Base-by-base conservation (phyloP, 2,888 invertebrate species). In the Hofmannophila pseudospretella region DNA sequence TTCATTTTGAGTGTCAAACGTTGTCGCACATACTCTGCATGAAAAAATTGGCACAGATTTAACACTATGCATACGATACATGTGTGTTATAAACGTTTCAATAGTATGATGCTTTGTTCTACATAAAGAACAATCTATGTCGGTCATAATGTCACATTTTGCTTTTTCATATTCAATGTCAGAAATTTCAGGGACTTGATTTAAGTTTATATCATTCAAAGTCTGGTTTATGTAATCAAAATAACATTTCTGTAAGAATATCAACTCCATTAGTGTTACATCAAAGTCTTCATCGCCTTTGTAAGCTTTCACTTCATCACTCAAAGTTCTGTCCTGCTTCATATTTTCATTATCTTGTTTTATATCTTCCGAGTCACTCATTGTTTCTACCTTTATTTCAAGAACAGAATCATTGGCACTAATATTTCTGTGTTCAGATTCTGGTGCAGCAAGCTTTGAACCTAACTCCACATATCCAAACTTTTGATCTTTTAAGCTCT, bases 221-320 rank as follows among this genome's bases (percentile, higher is more conserved):
- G 63, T 55, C 1, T 52, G 45, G 34, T 60, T 58, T 1, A 87
- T 49, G 48, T 88, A 87, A 9, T 88, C 76, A 49, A 65, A 73
- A 44, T 82, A 88, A 42, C 74, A 72, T 45, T 77, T 73, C 28
- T 86, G 72, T 14, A 87, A 45, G 4, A 82, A 43, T n/a, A 88
- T 61, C 9, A 88, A 47, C 49, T 88, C 88, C 23, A 75, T 69
- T 14, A 73, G 52, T 10, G 88, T 84, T 1, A 85, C 65, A 58
- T 88, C 88, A 57, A 82, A 85, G 38, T 87, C 86, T 48, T 78
- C 71, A 34, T 74, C 68, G 0, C 86, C 86, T 46, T 64, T 64
- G 41, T 85, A 86, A 9, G 53, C 7, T 23, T n/a, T 23, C 4
- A 23, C 23, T 4, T n/a, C 8, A 3, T 23, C 23, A 23, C 23